Evolutionary conservation across 1,140 invertebrate species (phyloP).

Genomic region (Heliconius hermathena): DNA sequence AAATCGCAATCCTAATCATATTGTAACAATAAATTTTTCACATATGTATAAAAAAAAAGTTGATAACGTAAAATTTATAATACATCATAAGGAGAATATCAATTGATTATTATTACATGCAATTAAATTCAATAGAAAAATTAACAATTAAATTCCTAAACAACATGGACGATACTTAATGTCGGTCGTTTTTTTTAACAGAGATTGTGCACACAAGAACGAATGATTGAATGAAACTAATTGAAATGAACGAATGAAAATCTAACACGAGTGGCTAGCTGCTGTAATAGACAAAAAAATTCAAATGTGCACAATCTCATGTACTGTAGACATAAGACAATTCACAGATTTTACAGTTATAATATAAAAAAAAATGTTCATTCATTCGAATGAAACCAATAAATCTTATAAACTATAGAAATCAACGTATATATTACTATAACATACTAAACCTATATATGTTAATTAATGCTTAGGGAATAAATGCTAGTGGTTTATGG

Average conservation of each 20-base stretch:
- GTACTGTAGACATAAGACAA: slow-evolving; percentile 28
- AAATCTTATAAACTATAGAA: slow-evolving; percentile 73
- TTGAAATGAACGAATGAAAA: neutral
- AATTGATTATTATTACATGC: slow-evolving; percentile 77
- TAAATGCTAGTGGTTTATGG: slow-evolving; percentile 66
- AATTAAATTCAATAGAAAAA: slow-evolving; percentile 55
- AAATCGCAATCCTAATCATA: slow-evolving; percentile 62
- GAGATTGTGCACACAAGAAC: slow-evolving; percentile 2
- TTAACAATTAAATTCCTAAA: slow-evolving; percentile 67
- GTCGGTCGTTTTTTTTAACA: slow-evolving; percentile 34
- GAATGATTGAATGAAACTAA: neutral
- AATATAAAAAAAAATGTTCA: slow-evolving; percentile 41
- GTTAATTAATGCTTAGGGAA: slow-evolving; percentile 76
- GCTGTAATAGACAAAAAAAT: neutral
- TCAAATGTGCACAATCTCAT: slow-evolving; percentile 6
- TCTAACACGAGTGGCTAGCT: slow-evolving; percentile 4
- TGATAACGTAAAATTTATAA: slow-evolving; percentile 58
- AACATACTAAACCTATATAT: slow-evolving; percentile 68
- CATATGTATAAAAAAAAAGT: slow-evolving; percentile 52
- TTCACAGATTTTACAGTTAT: slow-evolving; percentile 52
- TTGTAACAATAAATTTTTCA: slow-evolving; percentile 60
- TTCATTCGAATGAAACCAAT: slow-evolving; percentile 59
- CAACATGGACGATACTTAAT: slow-evolving; percentile 67
- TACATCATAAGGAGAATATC: slow-evolving; percentile 76
- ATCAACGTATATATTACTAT: slow-evolving; percentile 82